These are phyloP conservation scores for Diaphora mendica DNA, from an alignment of 2,888 invertebrate genomes.

Conservation along the genomic window DNA sequence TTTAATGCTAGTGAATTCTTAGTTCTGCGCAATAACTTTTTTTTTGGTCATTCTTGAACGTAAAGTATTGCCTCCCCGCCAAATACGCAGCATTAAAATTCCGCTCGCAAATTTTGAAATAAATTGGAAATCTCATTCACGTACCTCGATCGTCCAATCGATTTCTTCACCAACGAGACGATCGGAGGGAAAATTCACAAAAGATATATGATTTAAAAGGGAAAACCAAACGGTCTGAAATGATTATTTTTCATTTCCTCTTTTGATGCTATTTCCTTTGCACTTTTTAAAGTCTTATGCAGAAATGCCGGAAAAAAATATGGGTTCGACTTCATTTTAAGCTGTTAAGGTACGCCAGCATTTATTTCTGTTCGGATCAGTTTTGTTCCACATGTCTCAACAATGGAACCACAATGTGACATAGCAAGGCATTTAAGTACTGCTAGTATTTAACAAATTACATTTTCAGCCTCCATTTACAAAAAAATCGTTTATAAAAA, in stretches of 20 bases:
- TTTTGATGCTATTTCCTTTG: slow-evolving; percentile 56
- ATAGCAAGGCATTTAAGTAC: too few species aligned
- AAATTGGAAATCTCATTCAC: slow-evolving; percentile 72
- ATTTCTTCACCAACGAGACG: slow-evolving; percentile 67
- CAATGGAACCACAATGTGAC: too few species aligned
- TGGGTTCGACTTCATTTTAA: too few species aligned
- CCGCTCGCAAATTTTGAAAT: slow-evolving; percentile 69
- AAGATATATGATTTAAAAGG: slow-evolving; percentile 61
- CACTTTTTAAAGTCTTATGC: slow-evolving; percentile 55
- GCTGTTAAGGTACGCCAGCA: too few species aligned
- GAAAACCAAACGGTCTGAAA: slow-evolving; percentile 53
- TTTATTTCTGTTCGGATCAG: too few species aligned
- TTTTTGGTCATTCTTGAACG: slow-evolving; percentile 51
- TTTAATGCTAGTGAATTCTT: slow-evolving; percentile 35
- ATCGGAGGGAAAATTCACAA: slow-evolving; percentile 59
- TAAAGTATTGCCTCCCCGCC: slow-evolving; percentile 51
- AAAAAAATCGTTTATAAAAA: background rate
- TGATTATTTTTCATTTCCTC: slow-evolving; percentile 57
- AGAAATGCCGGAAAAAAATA: slow-evolving; percentile 32
- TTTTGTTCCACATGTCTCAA: too few species aligned
- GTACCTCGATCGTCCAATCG: slow-evolving; percentile 68
- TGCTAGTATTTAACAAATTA: background rate
- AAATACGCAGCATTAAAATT: slow-evolving; percentile 65
- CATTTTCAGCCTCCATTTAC: background rate
- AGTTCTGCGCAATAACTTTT: slow-evolving; percentile 57